Percentiles rank a stretch among this genome's conserved stretches.
phyloP scores from a whole-genome alignment of 2,113 vertebrate genomes.

The Poecilia latipinna region DNA sequence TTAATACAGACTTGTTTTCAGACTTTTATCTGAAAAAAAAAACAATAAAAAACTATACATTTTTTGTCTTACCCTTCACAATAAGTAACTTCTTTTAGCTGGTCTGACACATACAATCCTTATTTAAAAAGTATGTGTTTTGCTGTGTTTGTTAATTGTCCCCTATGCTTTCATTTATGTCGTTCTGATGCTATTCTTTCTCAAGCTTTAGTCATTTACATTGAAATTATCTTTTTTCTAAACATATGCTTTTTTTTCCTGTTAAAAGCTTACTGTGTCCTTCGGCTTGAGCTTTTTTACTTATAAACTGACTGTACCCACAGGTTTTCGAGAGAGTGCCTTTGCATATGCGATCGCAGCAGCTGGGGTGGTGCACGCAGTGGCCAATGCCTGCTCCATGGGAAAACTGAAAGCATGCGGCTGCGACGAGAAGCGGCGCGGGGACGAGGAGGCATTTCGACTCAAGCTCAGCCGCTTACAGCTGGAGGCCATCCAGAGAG shows the following conservation, averaged over 20 bases:
- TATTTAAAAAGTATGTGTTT: no score
- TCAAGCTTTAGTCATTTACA: no score
- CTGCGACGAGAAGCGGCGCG: slow-evolving; percentile 91
- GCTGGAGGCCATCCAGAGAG: slow-evolving; percentile 93
- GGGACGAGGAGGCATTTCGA: slow-evolving; percentile 94
- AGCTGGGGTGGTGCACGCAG: slow-evolving; percentile 92
- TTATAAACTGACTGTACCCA: neutral
- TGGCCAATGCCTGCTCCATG: slow-evolving; percentile 95
- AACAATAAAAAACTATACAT: neutral
- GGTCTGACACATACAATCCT: neutral
- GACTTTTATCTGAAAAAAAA: no score
- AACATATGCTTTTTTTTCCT: no score
- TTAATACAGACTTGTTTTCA: no score
- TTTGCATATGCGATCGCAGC: slow-evolving; percentile 96
- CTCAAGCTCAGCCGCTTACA: slow-evolving; percentile 93
- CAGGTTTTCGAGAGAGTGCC: slow-evolving; percentile 96
- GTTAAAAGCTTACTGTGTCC: neutral
- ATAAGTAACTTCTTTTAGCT: neutral
- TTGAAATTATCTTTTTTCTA: no score
- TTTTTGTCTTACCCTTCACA: neutral
- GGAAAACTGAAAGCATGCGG: slow-evolving; percentile 94
- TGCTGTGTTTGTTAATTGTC: no score
- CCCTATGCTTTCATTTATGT: neutral
- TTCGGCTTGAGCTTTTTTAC: neutral
- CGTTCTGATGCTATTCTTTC: no score